phyloP scores from a whole-genome alignment of 2,888 invertebrate genomes.

The Miltochrista miniata region DNA sequence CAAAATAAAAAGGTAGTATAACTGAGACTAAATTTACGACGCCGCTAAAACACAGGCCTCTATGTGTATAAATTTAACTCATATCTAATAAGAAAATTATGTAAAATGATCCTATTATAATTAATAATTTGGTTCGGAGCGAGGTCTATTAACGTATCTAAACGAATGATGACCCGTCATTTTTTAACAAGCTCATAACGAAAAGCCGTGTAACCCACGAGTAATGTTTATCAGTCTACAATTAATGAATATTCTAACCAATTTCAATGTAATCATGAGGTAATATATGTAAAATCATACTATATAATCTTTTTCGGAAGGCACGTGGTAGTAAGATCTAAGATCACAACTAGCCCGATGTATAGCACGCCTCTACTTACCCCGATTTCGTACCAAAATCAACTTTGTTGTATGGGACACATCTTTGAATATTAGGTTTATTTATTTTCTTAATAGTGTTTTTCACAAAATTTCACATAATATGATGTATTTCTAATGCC shows the following conservation, averaged over 20 bases:
- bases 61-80: conserved; percentile 68
- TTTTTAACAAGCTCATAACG: conserved; percentile 33
- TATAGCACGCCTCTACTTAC: too few species aligned
- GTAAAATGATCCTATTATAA: conserved; percentile 74
- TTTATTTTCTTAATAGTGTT: too few species aligned
- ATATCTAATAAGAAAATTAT: conserved; percentile 79
- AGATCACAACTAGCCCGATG: too few species aligned
- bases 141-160: conserved; percentile 55
- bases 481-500: too few species aligned
- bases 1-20: conserved; percentile 8
- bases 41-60: conserved; percentile 75
- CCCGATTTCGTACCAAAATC: too few species aligned
- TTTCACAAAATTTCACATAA: too few species aligned
- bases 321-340: too few species aligned
- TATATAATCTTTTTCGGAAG: too few species aligned
- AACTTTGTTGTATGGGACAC: too few species aligned
- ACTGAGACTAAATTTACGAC: conserved; percentile 68
- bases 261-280: conserved; percentile 4
- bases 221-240: conserved; percentile 36
- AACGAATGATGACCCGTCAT: conserved; percentile 43
- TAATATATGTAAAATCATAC: too few species aligned
- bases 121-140: conserved; percentile 73
- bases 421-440: too few species aligned
- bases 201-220: conserved; percentile 23
- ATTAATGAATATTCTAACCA: conserved; percentile 32